Percentiles rank a stretch among this genome's conserved stretches.
Conservation (phyloP, 2,888 invertebrate species). For the Aproaerema taeniolella region DNA sequence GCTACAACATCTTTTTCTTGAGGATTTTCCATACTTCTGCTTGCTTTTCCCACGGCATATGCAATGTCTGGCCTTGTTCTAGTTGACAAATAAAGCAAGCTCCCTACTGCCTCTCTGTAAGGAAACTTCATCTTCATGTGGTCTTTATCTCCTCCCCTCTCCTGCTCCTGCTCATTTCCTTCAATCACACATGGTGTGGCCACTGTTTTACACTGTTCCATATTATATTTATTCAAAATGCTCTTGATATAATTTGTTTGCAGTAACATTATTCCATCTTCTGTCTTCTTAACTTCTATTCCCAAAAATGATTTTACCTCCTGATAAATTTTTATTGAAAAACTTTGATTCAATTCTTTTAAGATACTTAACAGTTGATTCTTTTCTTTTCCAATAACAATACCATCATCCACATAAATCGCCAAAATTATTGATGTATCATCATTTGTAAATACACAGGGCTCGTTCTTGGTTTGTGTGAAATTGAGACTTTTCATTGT, state of each 20-base stretch:
- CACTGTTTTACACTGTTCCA: constrained; percentile 6
- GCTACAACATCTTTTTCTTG: constrained; percentile 5
- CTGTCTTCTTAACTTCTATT: background rate
- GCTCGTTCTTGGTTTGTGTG: constrained; percentile 7
- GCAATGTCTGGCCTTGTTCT: constrained; percentile 12
- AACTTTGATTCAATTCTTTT: constrained; percentile 1
- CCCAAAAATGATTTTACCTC: constrained; percentile 4
- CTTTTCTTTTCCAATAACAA: background rate
- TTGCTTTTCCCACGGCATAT: constrained; percentile 8
- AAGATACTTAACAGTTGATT: background rate
- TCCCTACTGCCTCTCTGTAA: constrained; percentile 14
- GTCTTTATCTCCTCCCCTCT: too few species aligned
- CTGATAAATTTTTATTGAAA: constrained; percentile 1
- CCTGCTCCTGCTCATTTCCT: constrained; percentile 11
- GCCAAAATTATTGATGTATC: background rate
- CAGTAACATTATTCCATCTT: constrained; percentile 1
- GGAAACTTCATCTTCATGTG: constrained; percentile 14
- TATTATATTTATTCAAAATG: constrained; percentile 8
- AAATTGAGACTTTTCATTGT: constrained; percentile 9
- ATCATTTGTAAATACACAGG: constrained; percentile 6
- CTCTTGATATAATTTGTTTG: constrained; percentile 6
- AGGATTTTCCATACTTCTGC: constrained; percentile 10
- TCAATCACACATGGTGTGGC: constrained; percentile 14
- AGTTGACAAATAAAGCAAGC: constrained; percentile 8
- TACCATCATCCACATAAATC: background rate